A percentile compares a stretch with the other conserved stretches of the same genome.
Evolutionary conservation across 1,140 invertebrate species (phyloP).

Genomic region (Ooceraea biroi): DNA sequence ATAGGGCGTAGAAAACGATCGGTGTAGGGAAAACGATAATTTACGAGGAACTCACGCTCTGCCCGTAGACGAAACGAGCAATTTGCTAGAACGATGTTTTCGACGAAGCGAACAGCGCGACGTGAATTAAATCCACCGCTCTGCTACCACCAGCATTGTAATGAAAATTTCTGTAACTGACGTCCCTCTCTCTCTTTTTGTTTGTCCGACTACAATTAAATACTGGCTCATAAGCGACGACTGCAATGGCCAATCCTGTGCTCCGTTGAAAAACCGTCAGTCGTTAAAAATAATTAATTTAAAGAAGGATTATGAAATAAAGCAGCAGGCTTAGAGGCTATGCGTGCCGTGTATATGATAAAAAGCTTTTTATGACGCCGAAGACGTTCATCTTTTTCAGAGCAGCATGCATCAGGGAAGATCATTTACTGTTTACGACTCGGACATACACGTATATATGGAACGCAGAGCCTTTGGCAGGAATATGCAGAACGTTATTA

Average conservation of each 20-base stretch:
- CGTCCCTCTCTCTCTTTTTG: not conserved
- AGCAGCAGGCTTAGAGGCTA: not conserved
- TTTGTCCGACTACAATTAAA: constrained; percentile 37
- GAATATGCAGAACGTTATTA: constrained; percentile 40
- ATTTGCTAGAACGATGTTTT: constrained; percentile 41
- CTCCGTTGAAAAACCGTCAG: constrained; percentile 28
- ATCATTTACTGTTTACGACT: constrained; percentile 28
- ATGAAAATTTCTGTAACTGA: constrained; percentile 59
- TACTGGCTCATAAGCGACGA: not conserved
- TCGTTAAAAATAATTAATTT: constrained; percentile 53
- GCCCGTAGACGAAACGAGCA: constrained; percentile 33
- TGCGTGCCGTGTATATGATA: too few relatives aligned
- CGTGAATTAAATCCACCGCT: constrained; percentile 36
- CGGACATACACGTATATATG: too few relatives aligned
- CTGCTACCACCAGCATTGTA: constrained; percentile 15
- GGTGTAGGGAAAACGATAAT: too few relatives aligned
- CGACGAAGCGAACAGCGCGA: constrained; percentile 30
- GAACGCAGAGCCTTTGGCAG: not conserved
- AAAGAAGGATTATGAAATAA: not conserved
- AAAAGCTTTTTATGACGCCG: constrained; percentile 31
- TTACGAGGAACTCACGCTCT: constrained; percentile 11
- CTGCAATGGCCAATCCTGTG: constrained; percentile 33
- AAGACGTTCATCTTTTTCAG: constrained; percentile 21
- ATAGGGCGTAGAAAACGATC: too few relatives aligned
- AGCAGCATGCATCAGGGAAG: constrained; percentile 8